These are phyloP conservation scores for Rhombomys opimus DNA, from an alignment of 2,113 vertebrate genomes.

Conservation along the genomic window DNA sequence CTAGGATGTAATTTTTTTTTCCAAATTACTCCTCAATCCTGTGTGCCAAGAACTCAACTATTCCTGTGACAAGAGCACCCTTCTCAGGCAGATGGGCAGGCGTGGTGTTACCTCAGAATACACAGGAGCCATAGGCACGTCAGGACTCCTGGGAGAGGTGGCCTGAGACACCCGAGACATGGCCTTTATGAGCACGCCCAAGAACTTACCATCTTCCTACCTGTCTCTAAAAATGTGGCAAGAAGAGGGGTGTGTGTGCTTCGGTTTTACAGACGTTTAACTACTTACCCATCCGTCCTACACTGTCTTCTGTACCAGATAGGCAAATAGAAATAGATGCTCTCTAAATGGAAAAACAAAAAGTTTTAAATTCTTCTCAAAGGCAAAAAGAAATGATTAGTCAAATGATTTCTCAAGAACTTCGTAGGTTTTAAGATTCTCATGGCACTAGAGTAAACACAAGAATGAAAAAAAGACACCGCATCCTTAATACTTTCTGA, in stretches of 20 bases:
- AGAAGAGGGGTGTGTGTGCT: slow-evolving; percentile 37
- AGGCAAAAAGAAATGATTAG: not conserved
- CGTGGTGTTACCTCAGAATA: not conserved
- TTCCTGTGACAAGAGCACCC: slow-evolving; percentile 26
- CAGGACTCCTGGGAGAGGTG: slow-evolving; percentile 48
- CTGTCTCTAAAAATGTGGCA: slow-evolving; percentile 58
- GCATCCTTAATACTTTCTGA: not conserved
- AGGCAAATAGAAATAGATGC: not conserved
- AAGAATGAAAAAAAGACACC: not conserved
- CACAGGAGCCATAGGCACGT: slow-evolving; percentile 40
- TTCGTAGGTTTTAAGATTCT: slow-evolving; percentile 17
- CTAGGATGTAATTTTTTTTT: slow-evolving; percentile 56
- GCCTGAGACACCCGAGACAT: slow-evolving; percentile 60
- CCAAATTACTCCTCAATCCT: slow-evolving; percentile 25
- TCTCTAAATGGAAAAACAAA: not conserved
- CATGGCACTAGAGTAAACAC: not conserved
- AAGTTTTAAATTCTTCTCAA: slow-evolving; percentile 36
- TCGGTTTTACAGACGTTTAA: slow-evolving; percentile 63
- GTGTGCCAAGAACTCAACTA: slow-evolving; percentile 40
- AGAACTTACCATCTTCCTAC: slow-evolving; percentile 62
- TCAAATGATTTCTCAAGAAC: slow-evolving; percentile 25
- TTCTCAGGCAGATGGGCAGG: slow-evolving; percentile 43
- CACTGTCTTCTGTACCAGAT: slow-evolving; percentile 68
- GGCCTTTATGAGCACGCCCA: not conserved
- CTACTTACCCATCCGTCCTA: slow-evolving; percentile 28